Evolutionary conservation across 2,888 invertebrate genomes (phyloP).

Genomic region (Lasioglossum villosulum): DNA sequence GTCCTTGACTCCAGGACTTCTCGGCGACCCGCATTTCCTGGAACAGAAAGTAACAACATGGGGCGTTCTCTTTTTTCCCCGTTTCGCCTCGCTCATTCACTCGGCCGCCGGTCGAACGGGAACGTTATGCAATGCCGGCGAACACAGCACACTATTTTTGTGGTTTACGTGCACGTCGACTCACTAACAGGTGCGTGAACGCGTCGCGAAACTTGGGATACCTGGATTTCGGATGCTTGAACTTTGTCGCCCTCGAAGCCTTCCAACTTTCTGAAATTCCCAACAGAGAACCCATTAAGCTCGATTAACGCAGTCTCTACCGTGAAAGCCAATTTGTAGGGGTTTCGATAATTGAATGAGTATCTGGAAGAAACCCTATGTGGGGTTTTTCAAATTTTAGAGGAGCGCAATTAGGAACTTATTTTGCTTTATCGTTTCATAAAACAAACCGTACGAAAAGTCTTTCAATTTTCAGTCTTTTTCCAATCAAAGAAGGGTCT

Average conservation of each 20-base stretch:
- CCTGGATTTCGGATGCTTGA: neutral
- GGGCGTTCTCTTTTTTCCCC: neutral
- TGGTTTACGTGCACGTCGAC: conserved; percentile 13
- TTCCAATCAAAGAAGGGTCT: too few relatives aligned
- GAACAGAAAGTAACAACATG: neutral
- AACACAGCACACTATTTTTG: conserved; percentile 47
- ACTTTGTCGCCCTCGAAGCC: neutral
- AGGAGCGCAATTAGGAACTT: too few relatives aligned
- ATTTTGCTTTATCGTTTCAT: too few relatives aligned
- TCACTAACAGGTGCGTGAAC: neutral
- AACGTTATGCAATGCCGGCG: conserved; percentile 37
- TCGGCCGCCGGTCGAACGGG: conserved; percentile 16
- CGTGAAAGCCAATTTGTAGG: too few relatives aligned
- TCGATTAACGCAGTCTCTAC: too few relatives aligned
- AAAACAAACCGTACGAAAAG: too few relatives aligned
- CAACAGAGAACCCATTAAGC: too few relatives aligned
- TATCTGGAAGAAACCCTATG: too few relatives aligned
- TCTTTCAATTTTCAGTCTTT: too few relatives aligned
- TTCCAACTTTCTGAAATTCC: too few relatives aligned
- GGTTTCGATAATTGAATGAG: too few relatives aligned
- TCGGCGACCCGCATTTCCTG: conserved; percentile 4
- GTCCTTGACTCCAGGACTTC: neutral
- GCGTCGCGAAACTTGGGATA: neutral
- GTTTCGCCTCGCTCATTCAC: conserved; percentile 18
- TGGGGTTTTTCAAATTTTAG: too few relatives aligned